Conservation (phyloP, 2,113 vertebrate genomes). For the Myrmecobius fasciatus region DNA sequence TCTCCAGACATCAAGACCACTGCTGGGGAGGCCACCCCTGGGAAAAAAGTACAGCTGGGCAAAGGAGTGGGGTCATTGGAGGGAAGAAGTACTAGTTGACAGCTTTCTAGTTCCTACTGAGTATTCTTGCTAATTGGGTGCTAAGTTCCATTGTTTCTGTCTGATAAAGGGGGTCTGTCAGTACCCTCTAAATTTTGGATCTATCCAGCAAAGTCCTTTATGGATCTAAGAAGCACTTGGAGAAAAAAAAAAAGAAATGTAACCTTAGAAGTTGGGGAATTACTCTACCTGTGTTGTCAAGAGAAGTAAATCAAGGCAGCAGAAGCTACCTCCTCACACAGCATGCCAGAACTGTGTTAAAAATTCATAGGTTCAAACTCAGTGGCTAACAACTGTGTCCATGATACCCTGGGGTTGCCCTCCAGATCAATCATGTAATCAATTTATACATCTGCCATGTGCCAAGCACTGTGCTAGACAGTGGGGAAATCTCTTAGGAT, state of each 20-base stretch:
- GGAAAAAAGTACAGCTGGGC: not conserved
- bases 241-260: not conserved
- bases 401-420: not conserved
- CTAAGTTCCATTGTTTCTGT: not conserved
- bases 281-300: not conserved
- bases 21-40: not conserved
- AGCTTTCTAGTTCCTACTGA: not conserved
- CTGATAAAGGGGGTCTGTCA: not conserved
- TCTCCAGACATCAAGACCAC: not conserved
- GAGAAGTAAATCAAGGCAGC: not conserved
- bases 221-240: not conserved
- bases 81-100: rapidly evolving
- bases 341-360: not conserved
- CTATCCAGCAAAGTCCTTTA: not conserved
- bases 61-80: too few species aligned
- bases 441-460: not conserved
- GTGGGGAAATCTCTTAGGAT: not conserved
- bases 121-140: not conserved
- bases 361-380: not conserved
- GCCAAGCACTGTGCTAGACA: not conserved
- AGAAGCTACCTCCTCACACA: not conserved
- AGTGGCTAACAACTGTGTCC: not conserved
- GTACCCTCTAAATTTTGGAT: not conserved
- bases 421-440: not conserved
- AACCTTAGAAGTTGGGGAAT: not conserved